A percentile compares a stretch with the other conserved stretches of the same genome.
Evolutionary conservation across 2,888 invertebrate species (phyloP).

Genomic region (Sthenelais limicola): DNA sequence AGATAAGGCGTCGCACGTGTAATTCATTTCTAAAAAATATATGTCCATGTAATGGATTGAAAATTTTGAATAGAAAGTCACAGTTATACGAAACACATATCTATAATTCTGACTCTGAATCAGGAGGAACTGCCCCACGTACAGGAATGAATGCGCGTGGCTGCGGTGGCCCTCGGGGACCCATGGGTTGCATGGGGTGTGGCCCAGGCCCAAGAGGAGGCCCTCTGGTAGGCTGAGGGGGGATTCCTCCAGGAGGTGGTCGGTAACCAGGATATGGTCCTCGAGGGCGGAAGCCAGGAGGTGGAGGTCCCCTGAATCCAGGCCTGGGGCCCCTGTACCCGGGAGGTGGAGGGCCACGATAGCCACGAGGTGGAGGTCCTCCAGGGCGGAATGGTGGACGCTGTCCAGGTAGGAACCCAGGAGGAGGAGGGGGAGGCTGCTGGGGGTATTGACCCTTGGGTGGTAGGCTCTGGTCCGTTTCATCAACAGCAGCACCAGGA

Average conservation of each 20-base stretch:
- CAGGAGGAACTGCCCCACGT: background rate
- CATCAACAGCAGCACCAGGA: conserved; percentile 2
- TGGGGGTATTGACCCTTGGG: background rate
- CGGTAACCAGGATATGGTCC: background rate
- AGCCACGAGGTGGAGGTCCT: conserved; percentile 20
- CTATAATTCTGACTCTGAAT: conserved; percentile 17
- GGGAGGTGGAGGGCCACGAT: conserved; percentile 21
- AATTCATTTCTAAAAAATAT: too few species aligned
- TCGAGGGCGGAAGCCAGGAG: conserved; percentile 22
- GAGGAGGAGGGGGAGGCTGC: conserved; percentile 26
- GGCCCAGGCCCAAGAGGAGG: conserved; percentile 21
- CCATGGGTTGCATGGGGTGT: background rate
- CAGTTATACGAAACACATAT: background rate
- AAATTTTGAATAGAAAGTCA: background rate
- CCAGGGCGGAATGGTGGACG: conserved; percentile 18
- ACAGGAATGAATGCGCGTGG: background rate
- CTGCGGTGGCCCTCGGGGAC: background rate
- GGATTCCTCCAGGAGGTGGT: background rate
- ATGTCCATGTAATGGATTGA: background rate
- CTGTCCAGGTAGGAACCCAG: background rate
- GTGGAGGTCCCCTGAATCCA: conserved; percentile 10
- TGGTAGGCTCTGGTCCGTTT: background rate
- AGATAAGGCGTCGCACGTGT: too few species aligned
- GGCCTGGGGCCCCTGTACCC: conserved; percentile 22
- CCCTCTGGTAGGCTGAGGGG: conserved; percentile 1